A percentile compares a stretch with the other conserved stretches of the same genome.
These are phyloP conservation scores for Chrysolina oricalcia DNA, from an alignment of 2,888 invertebrate genomes.

Conservation along the genomic window DNA sequence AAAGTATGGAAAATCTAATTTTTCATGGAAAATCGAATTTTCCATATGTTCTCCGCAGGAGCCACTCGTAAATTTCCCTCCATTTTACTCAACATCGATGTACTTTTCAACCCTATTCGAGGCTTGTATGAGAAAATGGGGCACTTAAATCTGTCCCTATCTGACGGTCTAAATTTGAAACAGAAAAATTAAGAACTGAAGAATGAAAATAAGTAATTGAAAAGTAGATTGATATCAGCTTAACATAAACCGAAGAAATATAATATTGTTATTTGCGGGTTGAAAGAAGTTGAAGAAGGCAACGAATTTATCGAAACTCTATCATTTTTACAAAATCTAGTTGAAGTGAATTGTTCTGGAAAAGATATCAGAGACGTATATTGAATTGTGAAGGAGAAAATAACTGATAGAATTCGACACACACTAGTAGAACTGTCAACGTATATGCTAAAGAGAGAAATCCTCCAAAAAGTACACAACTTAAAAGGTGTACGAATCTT, in stretches of 20 bases:
- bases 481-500: not conserved
- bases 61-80: too few species aligned
- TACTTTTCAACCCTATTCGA: too few species aligned
- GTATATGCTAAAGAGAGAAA: not conserved
- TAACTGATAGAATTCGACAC: too few species aligned
- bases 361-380: conserved; percentile 20
- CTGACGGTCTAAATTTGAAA: too few species aligned
- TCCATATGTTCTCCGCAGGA: too few species aligned
- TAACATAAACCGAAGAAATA: conserved; percentile 8
- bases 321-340: conserved; percentile 9
- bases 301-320: not conserved
- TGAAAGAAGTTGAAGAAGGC: conserved; percentile 14
- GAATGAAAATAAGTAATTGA: conserved; percentile 7
- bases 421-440: too few species aligned
- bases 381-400: conserved; percentile 9
- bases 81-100: too few species aligned
- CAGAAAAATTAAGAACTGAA: not conserved
- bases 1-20: too few species aligned
- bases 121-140: too few species aligned
- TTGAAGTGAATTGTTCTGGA: conserved; percentile 11
- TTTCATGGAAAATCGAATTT: too few species aligned
- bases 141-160: too few species aligned
- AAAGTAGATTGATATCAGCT: conserved; percentile 7
- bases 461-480: conserved; percentile 5
- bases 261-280: conserved; percentile 14